Evolutionary conservation across 2,888 invertebrate species (phyloP).

Genomic region (Caenorhabditis sp.): DNA sequence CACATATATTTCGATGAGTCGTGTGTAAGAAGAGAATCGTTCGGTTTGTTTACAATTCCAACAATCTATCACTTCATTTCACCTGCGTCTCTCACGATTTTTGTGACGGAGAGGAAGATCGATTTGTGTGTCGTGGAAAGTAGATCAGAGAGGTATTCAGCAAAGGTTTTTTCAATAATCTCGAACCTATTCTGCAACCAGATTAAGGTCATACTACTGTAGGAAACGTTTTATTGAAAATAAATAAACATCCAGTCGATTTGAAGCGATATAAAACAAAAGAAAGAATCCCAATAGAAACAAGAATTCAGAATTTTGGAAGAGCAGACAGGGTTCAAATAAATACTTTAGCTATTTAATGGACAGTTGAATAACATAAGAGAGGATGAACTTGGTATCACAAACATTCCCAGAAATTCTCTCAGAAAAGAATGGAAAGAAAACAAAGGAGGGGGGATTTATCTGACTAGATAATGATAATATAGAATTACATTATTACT

Average conservation of each 20-base stretch:
- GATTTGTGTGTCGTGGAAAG: constrained; percentile 6
- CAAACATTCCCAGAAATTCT: constrained; percentile 20
- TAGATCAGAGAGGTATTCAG: constrained; percentile 2
- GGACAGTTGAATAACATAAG: too few relatives aligned
- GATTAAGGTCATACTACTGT: not conserved
- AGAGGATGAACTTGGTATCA: constrained; percentile 23
- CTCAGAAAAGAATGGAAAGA: constrained; percentile 25
- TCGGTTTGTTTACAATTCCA: constrained; percentile 44
- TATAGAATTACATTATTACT: not conserved
- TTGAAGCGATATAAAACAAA: constrained; percentile 1
- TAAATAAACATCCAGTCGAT: constrained; percentile 3
- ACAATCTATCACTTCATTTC: not conserved
- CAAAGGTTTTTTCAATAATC: constrained; percentile 26
- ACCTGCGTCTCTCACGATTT: constrained; percentile 33
- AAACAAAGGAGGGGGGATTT: not conserved
- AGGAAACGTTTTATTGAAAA: constrained; percentile 39
- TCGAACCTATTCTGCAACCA: constrained; percentile 3
- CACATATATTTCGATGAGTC: too few relatives aligned
- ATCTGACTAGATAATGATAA: not conserved
- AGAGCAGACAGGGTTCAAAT: constrained; percentile 10
- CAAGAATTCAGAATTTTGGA: not conserved
- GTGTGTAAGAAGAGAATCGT: not conserved
- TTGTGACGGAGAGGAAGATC: constrained; percentile 4
- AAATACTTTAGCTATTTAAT: constrained; percentile 28
- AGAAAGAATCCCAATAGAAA: not conserved